A percentile compares a stretch with the other conserved stretches of the same genome.
Conservation (phyloP, 2,888 invertebrate species). For the Plusia festucae region DNA sequence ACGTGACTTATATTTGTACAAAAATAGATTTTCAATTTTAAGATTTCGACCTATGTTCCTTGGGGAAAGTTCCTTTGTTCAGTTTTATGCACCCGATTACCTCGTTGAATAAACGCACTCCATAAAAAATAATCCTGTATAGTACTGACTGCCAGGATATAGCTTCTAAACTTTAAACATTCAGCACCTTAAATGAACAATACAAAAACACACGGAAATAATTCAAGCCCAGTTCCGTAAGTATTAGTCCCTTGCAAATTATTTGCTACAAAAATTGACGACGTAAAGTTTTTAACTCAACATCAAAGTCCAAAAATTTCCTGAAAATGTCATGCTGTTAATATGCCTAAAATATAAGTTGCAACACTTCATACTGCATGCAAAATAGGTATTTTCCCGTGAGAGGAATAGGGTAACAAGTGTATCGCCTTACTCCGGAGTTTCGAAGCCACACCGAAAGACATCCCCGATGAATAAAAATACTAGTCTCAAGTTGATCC, state of each 20-base stretch:
- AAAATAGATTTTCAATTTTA: too few species aligned
- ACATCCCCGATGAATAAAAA: constrained; percentile 57
- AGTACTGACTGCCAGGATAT: too few species aligned
- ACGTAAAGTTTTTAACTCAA: neutral
- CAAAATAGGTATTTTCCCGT: constrained; percentile 14
- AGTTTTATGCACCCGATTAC: too few species aligned
- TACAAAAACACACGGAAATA: neutral
- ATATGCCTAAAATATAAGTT: constrained; percentile 8
- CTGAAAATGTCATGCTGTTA: neutral
- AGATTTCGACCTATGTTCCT: too few species aligned
- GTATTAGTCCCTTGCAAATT: constrained; percentile 1
- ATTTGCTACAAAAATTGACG: neutral
- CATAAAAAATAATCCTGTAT: too few species aligned
- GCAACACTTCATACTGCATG: constrained; percentile 8
- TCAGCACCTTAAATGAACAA: neutral
- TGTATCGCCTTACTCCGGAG: constrained; percentile 21
- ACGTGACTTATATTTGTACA: too few species aligned
- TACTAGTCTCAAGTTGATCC: constrained; percentile 38
- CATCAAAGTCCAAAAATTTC: neutral
- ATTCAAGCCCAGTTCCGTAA: neutral
- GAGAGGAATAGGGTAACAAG: constrained; percentile 17
- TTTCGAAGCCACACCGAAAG: constrained; percentile 33
- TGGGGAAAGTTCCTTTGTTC: too few species aligned
- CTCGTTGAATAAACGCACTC: too few species aligned
- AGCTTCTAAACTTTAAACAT: too few species aligned